Evolutionary conservation across 2,888 invertebrate species (phyloP).

Genomic region (Leptinotarsa peninsularis): DNA sequence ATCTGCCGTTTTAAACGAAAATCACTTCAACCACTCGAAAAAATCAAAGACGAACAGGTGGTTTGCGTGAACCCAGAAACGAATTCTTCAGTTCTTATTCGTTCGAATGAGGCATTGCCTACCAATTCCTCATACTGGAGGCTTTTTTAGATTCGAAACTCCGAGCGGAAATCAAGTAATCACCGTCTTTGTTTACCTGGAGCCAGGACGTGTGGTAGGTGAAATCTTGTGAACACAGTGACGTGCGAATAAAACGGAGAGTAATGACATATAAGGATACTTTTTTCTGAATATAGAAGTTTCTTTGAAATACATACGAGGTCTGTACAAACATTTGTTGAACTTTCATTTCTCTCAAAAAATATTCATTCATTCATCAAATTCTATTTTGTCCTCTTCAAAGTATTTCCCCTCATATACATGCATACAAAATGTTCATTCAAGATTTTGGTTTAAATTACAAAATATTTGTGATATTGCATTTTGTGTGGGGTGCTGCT

Average conservation of each 20-base stretch:
- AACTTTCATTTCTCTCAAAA: too few species aligned
- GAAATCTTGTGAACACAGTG: slow-evolving; percentile 29
- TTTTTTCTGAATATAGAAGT: too few species aligned
- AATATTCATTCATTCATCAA: too few species aligned
- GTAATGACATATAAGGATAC: neutral
- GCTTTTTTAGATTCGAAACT: slow-evolving; percentile 39
- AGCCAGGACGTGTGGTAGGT: slow-evolving; percentile 32
- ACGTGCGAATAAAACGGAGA: slow-evolving; percentile 13
- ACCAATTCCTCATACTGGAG: slow-evolving; percentile 10
- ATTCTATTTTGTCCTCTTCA: too few species aligned
- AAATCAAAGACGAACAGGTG: slow-evolving; percentile 33
- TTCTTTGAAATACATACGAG: too few species aligned
- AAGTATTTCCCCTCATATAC: too few species aligned
- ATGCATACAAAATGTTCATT: too few species aligned
- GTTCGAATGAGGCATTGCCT: slow-evolving; percentile 11
- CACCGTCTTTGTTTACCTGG: slow-evolving; percentile 55
- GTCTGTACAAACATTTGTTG: too few species aligned
- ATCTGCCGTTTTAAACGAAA: slow-evolving; percentile 34
- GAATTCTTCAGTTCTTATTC: slow-evolving; percentile 12
- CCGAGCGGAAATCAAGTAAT: slow-evolving; percentile 54
- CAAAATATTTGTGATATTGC: too few species aligned
- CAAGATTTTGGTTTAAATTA: too few species aligned
- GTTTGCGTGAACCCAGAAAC: slow-evolving; percentile 34
- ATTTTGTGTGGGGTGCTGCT: too few species aligned
- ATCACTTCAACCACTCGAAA: slow-evolving; percentile 30